phyloP scores from a whole-genome alignment of 2,113 vertebrate species.

The Pteruthius melanotis region DNA sequence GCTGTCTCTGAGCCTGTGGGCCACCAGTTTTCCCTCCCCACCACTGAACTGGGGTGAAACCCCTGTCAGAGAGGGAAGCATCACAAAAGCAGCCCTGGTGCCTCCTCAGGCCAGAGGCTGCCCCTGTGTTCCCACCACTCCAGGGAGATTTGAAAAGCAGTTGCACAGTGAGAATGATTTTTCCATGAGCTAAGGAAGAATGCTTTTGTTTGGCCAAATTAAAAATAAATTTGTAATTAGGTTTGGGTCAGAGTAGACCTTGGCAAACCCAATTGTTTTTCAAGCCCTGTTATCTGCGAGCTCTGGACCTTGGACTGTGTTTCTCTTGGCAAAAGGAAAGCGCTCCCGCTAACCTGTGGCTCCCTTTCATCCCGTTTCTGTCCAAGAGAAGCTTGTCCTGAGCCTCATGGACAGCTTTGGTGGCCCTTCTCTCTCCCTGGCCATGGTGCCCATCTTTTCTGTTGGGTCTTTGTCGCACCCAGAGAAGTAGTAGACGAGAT shows the following conservation, averaged over 20 bases:
- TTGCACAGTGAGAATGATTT: background rate
- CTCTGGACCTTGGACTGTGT: background rate
- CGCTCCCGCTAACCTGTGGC: background rate
- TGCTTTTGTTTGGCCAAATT: constrained; percentile 6
- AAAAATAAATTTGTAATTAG: background rate
- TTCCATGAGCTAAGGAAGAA: background rate
- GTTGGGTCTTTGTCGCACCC: fast-evolving
- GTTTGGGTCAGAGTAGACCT: background rate
- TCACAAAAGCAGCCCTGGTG: background rate
- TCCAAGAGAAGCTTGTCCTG: background rate
- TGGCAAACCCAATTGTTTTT: constrained; percentile 14
- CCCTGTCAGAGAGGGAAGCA: background rate
- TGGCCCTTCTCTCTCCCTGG: background rate
- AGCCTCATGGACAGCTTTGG: background rate
- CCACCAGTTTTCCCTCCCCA: background rate
- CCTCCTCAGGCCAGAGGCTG: background rate
- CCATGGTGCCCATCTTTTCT: background rate
- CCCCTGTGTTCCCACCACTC: fast-evolving
- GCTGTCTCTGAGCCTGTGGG: background rate
- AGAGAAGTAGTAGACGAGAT: background rate
- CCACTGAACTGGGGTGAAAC: background rate
- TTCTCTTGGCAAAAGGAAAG: constrained; percentile 6
- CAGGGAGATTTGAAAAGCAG: background rate
- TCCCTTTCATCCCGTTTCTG: background rate
- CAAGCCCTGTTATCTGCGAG: background rate